phyloP scores from a whole-genome alignment of 2,888 invertebrate species.

The Dendrolimus houi region DNA sequence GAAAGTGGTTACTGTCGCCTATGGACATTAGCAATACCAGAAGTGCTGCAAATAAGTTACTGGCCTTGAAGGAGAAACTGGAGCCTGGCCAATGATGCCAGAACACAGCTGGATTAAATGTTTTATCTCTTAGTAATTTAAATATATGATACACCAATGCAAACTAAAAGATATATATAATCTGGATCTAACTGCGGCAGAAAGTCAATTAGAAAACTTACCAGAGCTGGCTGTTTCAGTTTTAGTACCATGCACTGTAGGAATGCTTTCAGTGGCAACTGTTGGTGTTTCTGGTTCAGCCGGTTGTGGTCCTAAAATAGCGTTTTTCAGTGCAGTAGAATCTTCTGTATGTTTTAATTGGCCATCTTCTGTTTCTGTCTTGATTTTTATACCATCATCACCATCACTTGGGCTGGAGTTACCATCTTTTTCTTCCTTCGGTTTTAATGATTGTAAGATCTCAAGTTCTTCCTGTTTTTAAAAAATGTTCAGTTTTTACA shows the following conservation, averaged over 20 bases:
- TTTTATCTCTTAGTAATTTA: too few relatives aligned
- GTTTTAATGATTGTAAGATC: slow-evolving; percentile 80
- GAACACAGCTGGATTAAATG: too few relatives aligned
- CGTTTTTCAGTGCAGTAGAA: slow-evolving; percentile 62
- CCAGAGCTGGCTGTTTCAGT: slow-evolving; percentile 48
- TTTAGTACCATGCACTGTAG: slow-evolving; percentile 48
- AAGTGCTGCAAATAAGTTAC: too few relatives aligned
- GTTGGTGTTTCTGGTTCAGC: slow-evolving; percentile 38
- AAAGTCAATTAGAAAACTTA: slow-evolving; percentile 15
- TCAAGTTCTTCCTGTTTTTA: slow-evolving; percentile 80
- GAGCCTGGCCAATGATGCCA: too few relatives aligned
- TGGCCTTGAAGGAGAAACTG: too few relatives aligned
- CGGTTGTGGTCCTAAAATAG: slow-evolving; percentile 58
- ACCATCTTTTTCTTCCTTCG: slow-evolving; percentile 79
- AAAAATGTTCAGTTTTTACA: background rate
- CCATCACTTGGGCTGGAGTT: slow-evolving; percentile 17
- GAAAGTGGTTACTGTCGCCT: too few relatives aligned
- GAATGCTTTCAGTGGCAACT: slow-evolving; percentile 33
- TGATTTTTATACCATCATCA: slow-evolving; percentile 39
- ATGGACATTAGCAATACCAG: too few relatives aligned
- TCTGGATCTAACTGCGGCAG: too few relatives aligned
- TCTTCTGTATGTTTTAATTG: slow-evolving; percentile 62
- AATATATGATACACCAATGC: too few relatives aligned
- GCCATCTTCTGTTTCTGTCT: slow-evolving; percentile 47
- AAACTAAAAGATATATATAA: too few relatives aligned